Evolutionary conservation across 1,140 invertebrate genomes (phyloP), one percentile per base, ranked within the genome.

Genomic region (Zelostemma sp.): DNA sequence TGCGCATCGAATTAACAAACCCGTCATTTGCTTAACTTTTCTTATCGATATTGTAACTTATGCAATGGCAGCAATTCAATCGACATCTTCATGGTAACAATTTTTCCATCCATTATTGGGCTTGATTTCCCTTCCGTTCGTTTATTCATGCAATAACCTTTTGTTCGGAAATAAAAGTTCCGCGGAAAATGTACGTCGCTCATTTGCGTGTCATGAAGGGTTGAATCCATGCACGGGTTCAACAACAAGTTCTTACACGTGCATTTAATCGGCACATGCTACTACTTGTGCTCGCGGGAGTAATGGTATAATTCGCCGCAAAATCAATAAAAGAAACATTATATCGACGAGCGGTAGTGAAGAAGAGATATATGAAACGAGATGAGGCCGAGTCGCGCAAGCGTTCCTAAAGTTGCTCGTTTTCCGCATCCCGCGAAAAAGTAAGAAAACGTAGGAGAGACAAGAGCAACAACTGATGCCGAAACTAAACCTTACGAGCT

Each of bases 261-360:
- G 49, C 59, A 55, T 60, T 69, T n/a, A n/a, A n/a, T n/a, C n/a
- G n/a, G 60, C 60, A 64, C 64, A 69, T 64, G 49, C 67, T 64
- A 60, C 51, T n/a, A n/a, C n/a, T n/a, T n/a, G 57, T 69, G 60
- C 53, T 66, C 72, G 57, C 57, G 74, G 72, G 68, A 68, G 68
- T 62, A n/a, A n/a, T n/a, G 71, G 72, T 80, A 80, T 85, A 84
- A 85, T 85, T 84, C 77, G 79, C 81, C 82, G 75, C 82, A 83
- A 85, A 85, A 85, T 85, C 84, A 85, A 85, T 85, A 85, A 85
- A 84, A 85, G 83, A 85, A 85, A 85, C 83, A 85, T 85, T 85
- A 85, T 80, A 85, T 85, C 75, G 82, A 77, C 80, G 80, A 79
- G 74, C 78, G 80, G 82, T 70, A 77, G 78, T 76, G 68, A 65